These are phyloP conservation scores for Drosophila tanythrix DNA, from an alignment of 2,888 invertebrate genomes.

Conservation along the genomic window DNA sequence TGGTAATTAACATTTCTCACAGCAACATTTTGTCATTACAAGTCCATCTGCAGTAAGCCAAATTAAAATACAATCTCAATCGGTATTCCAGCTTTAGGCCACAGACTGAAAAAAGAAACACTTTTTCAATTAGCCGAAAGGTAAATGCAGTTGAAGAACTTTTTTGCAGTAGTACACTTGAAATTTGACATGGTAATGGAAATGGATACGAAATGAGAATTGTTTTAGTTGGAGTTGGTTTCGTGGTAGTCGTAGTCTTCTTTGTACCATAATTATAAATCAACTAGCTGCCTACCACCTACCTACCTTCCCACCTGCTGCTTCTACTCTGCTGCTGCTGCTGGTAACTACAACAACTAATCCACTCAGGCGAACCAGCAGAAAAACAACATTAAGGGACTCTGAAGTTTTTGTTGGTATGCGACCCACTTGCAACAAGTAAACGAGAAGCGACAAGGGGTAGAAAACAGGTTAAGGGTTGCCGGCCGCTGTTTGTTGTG, in stretches of 20 bases:
- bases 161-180: constrained; percentile 35
- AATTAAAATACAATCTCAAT: constrained; percentile 1
- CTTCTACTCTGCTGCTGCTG: constrained; percentile 3
- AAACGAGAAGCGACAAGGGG: constrained; percentile 33
- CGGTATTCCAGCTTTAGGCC: background rate
- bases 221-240: constrained; percentile 21
- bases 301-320: constrained; percentile 26
- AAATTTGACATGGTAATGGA: constrained; percentile 31
- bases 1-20: background rate
- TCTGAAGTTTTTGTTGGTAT: constrained; percentile 35
- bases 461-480: constrained; percentile 42
- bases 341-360: constrained; percentile 54
- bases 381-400: constrained; percentile 61
- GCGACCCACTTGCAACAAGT: constrained; percentile 79
- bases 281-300: constrained; percentile 63
- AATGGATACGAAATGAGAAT: constrained; percentile 24
- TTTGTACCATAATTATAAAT: constrained; percentile 71
- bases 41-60: background rate
- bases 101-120: constrained; percentile 5
- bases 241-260: constrained; percentile 11
- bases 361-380: constrained; percentile 66
- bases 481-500: constrained; percentile 7
- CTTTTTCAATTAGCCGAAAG: constrained; percentile 45
- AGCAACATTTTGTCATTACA: background rate
- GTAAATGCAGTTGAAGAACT: constrained; percentile 17